These are phyloP conservation scores for Scomber colias DNA, from an alignment of 2,113 vertebrate species.

Conservation along the genomic window DNA sequence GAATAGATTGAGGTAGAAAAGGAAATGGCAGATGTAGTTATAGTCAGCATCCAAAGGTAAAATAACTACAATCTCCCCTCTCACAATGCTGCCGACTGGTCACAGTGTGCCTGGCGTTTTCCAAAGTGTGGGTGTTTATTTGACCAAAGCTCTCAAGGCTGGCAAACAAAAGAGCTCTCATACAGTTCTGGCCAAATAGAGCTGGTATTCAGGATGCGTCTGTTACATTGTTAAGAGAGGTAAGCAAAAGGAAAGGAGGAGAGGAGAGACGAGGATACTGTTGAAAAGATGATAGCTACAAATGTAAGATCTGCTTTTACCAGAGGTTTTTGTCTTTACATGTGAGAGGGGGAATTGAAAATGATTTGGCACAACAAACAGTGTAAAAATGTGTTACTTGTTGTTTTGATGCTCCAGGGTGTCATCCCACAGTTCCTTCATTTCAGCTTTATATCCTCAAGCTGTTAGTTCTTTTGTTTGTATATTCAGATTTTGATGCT, in stretches of 20 bases:
- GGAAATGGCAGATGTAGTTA: constrained; percentile 6
- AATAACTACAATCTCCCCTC: constrained; percentile 18
- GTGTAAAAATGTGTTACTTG: constrained; percentile 9
- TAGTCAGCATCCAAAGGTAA: constrained; percentile 19
- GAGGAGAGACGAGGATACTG: background rate
- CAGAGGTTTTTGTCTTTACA: constrained; percentile 2
- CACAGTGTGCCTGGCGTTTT: background rate
- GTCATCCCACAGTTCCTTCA: constrained; percentile 9
- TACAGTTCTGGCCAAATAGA: background rate
- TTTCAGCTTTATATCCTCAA: constrained; percentile 11
- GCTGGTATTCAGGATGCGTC: background rate
- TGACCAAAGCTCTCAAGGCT: background rate
- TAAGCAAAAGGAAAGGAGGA: too few species aligned
- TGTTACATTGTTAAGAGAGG: background rate
- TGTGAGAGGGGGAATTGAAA: background rate
- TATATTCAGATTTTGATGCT: constrained; percentile 10
- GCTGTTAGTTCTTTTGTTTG: constrained; percentile 14
- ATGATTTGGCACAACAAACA: constrained; percentile 31
- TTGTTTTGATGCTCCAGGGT: background rate
- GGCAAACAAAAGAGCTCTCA: background rate
- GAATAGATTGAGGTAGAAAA: constrained; percentile 30
- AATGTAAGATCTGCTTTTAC: background rate
- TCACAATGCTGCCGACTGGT: background rate
- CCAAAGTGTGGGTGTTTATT: constrained; percentile 4
- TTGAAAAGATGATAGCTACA: background rate